Conservation (phyloP, 2,113 vertebrate species). For the Saccopteryx leptura region DNA sequence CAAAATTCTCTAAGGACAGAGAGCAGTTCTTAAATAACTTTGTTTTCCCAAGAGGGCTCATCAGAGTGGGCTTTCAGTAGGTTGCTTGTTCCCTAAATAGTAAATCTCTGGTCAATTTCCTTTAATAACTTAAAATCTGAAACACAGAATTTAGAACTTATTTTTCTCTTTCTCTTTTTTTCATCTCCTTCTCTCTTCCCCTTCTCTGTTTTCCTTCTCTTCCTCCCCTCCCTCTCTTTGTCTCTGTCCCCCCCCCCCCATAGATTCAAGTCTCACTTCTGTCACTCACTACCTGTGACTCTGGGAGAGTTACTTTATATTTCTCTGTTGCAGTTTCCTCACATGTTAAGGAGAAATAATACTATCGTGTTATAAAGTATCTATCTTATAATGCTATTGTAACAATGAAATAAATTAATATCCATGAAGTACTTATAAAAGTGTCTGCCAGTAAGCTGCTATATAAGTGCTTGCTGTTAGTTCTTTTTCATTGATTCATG, state of each 20-base stretch:
- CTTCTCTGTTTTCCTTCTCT: background rate
- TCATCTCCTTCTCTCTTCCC: background rate
- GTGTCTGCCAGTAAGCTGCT: background rate
- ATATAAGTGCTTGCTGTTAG: background rate
- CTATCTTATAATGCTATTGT: background rate
- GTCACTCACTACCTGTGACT: background rate
- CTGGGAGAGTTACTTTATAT: background rate
- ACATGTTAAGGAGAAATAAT: background rate
- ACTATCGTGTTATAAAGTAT: background rate
- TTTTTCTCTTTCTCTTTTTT: background rate
- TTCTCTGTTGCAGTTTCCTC: background rate
- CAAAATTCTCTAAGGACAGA: background rate
- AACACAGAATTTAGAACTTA: background rate
- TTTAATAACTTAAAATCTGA: background rate
- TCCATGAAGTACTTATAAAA: background rate
- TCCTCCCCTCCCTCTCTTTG: background rate
- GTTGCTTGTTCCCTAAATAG: background rate
- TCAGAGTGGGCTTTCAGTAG: background rate
- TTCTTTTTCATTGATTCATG: background rate
- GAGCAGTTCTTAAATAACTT: background rate
- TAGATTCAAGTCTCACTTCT: conserved; percentile 16
- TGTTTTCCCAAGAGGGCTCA: background rate
- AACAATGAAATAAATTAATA: background rate
- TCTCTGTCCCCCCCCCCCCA: no score
- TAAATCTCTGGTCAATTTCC: background rate